Evolutionary conservation across 37 sponge, comb jelly and placozoan genomes (phyloP), one percentile per base, ranked within the genome.

Genomic region (Lycopodina hypogea): DNA sequence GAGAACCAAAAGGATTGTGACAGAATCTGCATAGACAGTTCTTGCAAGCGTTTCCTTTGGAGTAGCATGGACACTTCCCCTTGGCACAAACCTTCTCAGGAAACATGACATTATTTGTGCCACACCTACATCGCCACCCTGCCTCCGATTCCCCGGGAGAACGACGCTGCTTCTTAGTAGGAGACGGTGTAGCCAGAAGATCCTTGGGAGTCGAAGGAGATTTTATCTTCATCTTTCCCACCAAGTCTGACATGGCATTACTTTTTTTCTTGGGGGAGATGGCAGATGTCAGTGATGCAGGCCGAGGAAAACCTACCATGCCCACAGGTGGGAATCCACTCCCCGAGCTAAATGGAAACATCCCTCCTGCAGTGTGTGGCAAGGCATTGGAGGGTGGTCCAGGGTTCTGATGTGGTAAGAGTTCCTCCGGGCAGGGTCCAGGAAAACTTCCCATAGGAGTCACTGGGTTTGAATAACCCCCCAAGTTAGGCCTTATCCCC

Each of bases 61-160:
- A 64, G 69, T 56, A 87, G 40, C 87, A 87, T 6, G 87, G 87
- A 56, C 87, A 87, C 53, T 87, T 87, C 42, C 76, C 75, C 30
- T 68, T 66, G 24, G 81, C 87, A 87, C 87, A 87, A 0, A 87
- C 80, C 70, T 73, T 74, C n/a, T 87, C 75, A 3, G 70, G 68
- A 42, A 74, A 74, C 70, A 74, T 63, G 18, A 68, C 69, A 40
- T 75, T 74, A 42, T 87, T 87, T 0, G 87, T 87, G 0, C 87
- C 87, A 69, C 87, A 87, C 33, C 87, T 56, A 76, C 87, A 87
- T 26, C 76, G 40, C 73, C 73, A 83, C 3, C 63, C 56, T 14
- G 55, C 42, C 76, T 76, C 76, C 42, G 76, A 76, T 42, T 76
- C 58, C 4, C 76, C 76, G 33, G 76, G 76, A 3, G 76, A 60